Evolutionary conservation across 2,797 vertebrate species (phyloP).

Genomic region (Urocyon cinereoargenteus): DNA sequence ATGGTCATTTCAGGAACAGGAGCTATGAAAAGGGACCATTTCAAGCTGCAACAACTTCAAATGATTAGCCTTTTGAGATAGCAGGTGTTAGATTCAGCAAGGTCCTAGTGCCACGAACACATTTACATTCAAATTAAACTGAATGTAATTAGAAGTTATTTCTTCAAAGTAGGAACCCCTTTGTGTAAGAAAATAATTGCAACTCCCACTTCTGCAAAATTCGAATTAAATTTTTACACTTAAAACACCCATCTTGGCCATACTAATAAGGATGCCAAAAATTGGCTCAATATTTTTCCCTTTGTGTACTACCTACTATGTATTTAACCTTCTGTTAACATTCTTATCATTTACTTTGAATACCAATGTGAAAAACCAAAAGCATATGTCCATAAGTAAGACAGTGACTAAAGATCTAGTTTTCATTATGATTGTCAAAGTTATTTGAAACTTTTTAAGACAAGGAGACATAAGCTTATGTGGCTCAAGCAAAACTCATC

Average conservation of each 20-base stretch:
- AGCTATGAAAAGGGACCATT: not conserved
- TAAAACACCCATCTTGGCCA: conserved; percentile 59
- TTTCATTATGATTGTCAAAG: conserved; percentile 55
- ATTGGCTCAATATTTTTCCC: not conserved
- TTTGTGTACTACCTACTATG: not conserved
- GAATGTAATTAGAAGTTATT: conserved; percentile 65
- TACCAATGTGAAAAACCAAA: conserved; percentile 40
- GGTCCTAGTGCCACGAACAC: conserved; percentile 68
- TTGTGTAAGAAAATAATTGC: conserved; percentile 74
- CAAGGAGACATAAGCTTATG: not conserved
- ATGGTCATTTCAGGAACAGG: not conserved
- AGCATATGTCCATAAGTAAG: not conserved
- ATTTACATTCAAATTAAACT: conserved; percentile 62
- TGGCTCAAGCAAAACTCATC: not conserved
- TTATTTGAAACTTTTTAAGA: conserved; percentile 17
- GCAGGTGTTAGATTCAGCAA: conserved; percentile 56
- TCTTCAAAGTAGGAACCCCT: conserved; percentile 60
- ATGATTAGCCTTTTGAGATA: conserved; percentile 52
- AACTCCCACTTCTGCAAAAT: conserved; percentile 48
- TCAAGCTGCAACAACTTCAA: conserved; percentile 46
- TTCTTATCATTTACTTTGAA: conserved; percentile 40
- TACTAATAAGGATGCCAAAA: conserved; percentile 27
- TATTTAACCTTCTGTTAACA: conserved; percentile 37
- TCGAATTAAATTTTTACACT: conserved; percentile 59
- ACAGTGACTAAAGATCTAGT: not conserved